Evolutionary conservation across 2,888 invertebrate species (phyloP).

Genomic region (Lithophane leautieri): DNA sequence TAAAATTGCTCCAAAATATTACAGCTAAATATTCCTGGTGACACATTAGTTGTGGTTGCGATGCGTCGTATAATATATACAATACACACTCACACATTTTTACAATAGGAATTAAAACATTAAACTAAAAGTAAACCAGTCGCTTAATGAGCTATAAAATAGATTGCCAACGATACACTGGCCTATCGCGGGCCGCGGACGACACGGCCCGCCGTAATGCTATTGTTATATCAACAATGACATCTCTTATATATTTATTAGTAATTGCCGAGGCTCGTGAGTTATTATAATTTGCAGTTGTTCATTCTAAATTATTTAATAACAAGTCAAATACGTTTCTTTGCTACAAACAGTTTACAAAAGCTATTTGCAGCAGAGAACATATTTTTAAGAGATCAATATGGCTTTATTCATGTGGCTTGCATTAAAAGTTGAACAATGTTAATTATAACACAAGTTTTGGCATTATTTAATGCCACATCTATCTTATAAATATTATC

Average conservation of each 20-base stretch:
- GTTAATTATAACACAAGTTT: conserved; percentile 74
- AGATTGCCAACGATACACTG: conserved; percentile 89
- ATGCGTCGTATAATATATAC: conserved; percentile 86
- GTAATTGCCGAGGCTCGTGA: conserved; percentile 84
- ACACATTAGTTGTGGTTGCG: conserved; percentile 76
- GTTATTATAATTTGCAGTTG: conserved; percentile 79
- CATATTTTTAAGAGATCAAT: conserved; percentile 86
- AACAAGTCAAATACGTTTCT: conserved; percentile 81
- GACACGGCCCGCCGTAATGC: conserved; percentile 68
- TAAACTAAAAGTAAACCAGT: conserved; percentile 89
- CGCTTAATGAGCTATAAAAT: conserved; percentile 89
- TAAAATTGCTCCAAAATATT: conserved; percentile 72
- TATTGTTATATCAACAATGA: conserved; percentile 78
- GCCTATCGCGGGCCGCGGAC: conserved; percentile 79
- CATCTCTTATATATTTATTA: conserved; percentile 79
- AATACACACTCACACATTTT: conserved; percentile 89
- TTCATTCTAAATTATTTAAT: conserved; percentile 84
- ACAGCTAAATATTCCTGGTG: conserved; percentile 79
- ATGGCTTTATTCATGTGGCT: conserved; percentile 84
- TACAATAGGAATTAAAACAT: conserved; percentile 88
- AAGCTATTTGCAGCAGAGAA: conserved; percentile 70
- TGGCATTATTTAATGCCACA: conserved; percentile 77
- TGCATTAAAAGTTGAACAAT: conserved; percentile 78
- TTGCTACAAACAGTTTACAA: conserved; percentile 65
- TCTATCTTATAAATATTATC: conserved; percentile 78